phyloP scores from a whole-genome alignment of 2,113 vertebrate species.

The Cynocephalus volans region DNA sequence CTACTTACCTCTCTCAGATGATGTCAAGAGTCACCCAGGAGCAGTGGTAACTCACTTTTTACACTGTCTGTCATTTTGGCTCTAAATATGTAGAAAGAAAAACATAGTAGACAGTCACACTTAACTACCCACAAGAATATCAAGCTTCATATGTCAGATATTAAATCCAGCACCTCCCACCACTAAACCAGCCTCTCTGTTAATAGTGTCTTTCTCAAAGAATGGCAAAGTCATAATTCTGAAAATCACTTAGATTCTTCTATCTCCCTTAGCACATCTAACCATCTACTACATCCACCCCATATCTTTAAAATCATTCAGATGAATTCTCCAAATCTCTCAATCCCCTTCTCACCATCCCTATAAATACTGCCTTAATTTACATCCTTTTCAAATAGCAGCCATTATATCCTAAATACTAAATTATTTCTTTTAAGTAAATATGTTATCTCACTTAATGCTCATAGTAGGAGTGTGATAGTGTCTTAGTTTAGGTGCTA shows the following conservation, averaged over 20 bases:
- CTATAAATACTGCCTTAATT: not conserved
- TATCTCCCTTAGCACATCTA: not conserved
- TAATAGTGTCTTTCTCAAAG: not conserved
- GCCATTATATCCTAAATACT: not conserved
- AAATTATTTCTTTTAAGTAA: slow-evolving; percentile 25
- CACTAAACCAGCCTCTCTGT: not conserved
- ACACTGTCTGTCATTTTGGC: not conserved
- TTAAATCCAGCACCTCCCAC: not conserved
- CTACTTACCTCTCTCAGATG: not conserved
- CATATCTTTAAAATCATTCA: not conserved
- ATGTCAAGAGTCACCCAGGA: not conserved
- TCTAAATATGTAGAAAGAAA: not conserved
- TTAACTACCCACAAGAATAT: not conserved
- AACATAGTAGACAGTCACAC: not conserved
- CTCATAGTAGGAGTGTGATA: not conserved
- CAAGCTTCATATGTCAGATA: not conserved
- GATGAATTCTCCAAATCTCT: not conserved
- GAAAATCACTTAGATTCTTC: not conserved
- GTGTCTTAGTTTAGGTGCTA: not conserved
- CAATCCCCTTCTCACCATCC: not conserved
- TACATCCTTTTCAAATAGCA: not conserved
- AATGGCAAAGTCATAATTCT: not conserved
- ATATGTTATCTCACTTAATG: not conserved
- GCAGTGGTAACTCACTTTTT: not conserved
- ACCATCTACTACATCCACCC: not conserved